Evolutionary conservation across 2,888 invertebrate species (phyloP).

Genomic region (Diadegma fenestrale): DNA sequence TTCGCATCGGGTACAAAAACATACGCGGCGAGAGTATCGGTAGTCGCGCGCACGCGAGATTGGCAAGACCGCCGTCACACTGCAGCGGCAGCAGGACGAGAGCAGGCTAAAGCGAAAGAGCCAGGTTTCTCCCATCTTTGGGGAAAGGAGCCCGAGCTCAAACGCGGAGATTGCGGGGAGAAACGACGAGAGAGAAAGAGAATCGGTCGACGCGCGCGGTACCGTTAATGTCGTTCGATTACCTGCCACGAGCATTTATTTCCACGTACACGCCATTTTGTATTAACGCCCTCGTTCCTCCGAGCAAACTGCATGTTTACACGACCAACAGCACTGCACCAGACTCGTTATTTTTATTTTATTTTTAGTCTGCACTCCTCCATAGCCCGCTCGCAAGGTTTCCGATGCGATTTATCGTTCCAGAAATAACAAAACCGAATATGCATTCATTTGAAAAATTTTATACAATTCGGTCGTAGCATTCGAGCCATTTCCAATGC

Average conservation of each 20-base stretch:
- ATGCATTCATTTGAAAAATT: too few relatives aligned
- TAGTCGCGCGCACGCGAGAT: conserved; percentile 64
- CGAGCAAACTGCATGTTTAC: conserved; percentile 23
- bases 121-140: conserved; percentile 21
- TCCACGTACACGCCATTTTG: conserved; percentile 40
- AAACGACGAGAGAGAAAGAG: conserved; percentile 26
- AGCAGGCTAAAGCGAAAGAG: conserved; percentile 7
- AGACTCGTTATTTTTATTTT: conserved; percentile 15
- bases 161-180: too few relatives aligned
- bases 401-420: too few relatives aligned
- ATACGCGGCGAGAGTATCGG: too few relatives aligned
- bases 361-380: too few relatives aligned
- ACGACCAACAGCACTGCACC: background rate
- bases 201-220: conserved; percentile 25
- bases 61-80: conserved; percentile 48
- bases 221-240: conserved; percentile 71
- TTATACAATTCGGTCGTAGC: too few relatives aligned
- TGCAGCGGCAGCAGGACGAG: background rate
- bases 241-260: conserved; percentile 42
- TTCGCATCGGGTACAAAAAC: too few relatives aligned
- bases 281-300: conserved; percentile 59
- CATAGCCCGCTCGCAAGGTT: too few relatives aligned
- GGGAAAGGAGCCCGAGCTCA: conserved; percentile 51
- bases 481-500: too few relatives aligned
- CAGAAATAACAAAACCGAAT: too few relatives aligned